phyloP scores from a whole-genome alignment of 2,797 vertebrate genomes.

The Chaetophractus vellerosus region DNA sequence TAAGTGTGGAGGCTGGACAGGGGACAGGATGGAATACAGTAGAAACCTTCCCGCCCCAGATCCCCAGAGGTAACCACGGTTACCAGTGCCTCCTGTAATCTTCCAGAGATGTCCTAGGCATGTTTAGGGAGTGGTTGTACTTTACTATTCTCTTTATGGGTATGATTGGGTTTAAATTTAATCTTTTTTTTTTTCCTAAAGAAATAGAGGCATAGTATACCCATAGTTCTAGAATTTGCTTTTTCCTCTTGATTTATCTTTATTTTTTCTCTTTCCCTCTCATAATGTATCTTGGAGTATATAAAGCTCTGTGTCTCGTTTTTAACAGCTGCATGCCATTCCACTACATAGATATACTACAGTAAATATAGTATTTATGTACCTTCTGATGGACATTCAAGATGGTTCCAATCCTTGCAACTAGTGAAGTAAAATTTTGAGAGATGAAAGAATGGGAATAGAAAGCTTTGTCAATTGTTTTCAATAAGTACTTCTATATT shows the following conservation, averaged over 20 bases:
- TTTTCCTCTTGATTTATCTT: background rate
- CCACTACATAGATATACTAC: background rate
- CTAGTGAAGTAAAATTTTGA: background rate
- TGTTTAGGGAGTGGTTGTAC: background rate
- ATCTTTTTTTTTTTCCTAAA: background rate
- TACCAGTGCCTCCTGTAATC: background rate
- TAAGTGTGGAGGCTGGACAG: background rate
- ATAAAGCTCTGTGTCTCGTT: background rate
- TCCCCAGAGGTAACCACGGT: background rate
- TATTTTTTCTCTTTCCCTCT: too few species aligned
- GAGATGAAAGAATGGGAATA: background rate
- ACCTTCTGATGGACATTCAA: background rate
- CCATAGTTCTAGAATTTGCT: background rate
- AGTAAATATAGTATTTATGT: background rate
- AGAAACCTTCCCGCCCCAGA: background rate
- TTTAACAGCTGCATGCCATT: background rate
- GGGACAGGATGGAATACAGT: background rate
- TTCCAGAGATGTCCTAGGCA: background rate
- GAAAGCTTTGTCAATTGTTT: background rate
- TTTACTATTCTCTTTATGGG: background rate
- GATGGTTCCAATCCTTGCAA: background rate
- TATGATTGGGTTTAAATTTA: background rate
- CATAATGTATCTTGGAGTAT: background rate
- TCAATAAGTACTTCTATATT: background rate
- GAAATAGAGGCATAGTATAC: background rate